A percentile compares a stretch with the other conserved stretches of the same genome.
Conservation (phyloP, 2,888 invertebrate genomes). For the Drosophila dives region DNA sequence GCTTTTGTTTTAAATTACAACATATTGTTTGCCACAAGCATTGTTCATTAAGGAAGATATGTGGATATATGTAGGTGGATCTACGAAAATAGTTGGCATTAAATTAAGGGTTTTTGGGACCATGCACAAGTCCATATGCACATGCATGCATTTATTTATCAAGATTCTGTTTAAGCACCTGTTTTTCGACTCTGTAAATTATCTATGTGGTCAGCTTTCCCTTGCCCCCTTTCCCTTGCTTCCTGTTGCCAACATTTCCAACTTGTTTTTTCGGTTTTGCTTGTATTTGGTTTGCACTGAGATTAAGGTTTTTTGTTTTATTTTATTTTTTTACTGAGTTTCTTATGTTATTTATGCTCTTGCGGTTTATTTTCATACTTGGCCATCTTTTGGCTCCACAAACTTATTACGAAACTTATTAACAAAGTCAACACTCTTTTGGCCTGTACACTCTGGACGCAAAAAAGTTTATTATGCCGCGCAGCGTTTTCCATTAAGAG, state of each 20-base stretch:
- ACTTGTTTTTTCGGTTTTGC: slow-evolving; percentile 2
- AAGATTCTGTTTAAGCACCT: slow-evolving; percentile 3
- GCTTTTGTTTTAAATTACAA: not conserved
- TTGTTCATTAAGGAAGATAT: not conserved
- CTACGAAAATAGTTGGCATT: not conserved
- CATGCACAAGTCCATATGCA: not conserved
- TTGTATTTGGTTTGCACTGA: slow-evolving; percentile 25
- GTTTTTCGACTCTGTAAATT: slow-evolving; percentile 5
- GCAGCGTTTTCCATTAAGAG: slow-evolving; percentile 69
- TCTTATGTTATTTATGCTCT: slow-evolving; percentile 64
- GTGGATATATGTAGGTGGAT: not conserved
- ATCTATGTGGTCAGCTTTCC: not conserved
- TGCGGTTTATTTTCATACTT: slow-evolving; percentile 58
- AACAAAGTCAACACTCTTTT: slow-evolving; percentile 77
- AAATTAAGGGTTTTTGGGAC: not conserved
- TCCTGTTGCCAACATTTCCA: slow-evolving; percentile 14
- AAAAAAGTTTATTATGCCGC: slow-evolving; percentile 75
- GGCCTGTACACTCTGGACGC: slow-evolving; percentile 29
- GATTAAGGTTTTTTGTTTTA: slow-evolving; percentile 22
- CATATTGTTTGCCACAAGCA: not conserved
- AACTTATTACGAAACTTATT: slow-evolving; percentile 79
- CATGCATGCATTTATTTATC: not conserved
- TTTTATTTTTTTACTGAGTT: slow-evolving; percentile 16
- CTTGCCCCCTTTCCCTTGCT: not conserved
- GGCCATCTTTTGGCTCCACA: slow-evolving; percentile 40